phyloP scores from a whole-genome alignment of 1,140 invertebrate species.

The Pogonomyrmex californicus region DNA sequence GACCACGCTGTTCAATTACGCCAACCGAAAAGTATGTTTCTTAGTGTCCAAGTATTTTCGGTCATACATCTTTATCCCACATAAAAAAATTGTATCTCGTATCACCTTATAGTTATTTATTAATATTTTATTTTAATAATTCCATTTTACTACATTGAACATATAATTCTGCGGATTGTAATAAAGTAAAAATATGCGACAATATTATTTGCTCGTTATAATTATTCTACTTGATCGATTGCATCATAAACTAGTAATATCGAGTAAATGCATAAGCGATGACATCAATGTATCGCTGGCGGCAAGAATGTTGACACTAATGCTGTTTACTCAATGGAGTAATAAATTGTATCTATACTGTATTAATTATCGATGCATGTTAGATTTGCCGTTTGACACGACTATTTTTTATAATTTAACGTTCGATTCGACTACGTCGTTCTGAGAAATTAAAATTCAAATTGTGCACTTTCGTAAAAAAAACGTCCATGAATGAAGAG shows the following conservation, averaged over 20 bases:
- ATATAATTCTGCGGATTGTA: neutral
- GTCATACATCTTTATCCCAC: neutral
- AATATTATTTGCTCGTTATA: neutral
- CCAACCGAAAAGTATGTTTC: neutral
- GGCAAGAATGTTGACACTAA: conserved; percentile 47
- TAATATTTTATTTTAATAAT: neutral
- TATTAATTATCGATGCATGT: conserved; percentile 47
- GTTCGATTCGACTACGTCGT: conserved; percentile 11
- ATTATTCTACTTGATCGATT: conserved; percentile 18
- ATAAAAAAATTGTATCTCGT: neutral
- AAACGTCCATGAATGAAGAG: neutral
- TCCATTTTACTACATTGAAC: neutral
- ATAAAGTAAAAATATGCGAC: neutral
- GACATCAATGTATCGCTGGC: conserved; percentile 29
- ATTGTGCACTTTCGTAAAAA: conserved; percentile 37
- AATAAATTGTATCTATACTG: conserved; percentile 47
- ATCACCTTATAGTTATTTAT: neutral
- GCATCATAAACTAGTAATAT: neutral
- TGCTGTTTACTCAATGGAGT: conserved; percentile 17
- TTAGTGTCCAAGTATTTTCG: neutral
- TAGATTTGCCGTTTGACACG: neutral
- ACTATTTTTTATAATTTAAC: conserved; percentile 27
- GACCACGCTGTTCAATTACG: conserved; percentile 16
- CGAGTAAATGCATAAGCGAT: conserved; percentile 29
- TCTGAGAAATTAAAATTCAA: conserved; percentile 42